phyloP scores from a whole-genome alignment of 2,888 invertebrate species.

The Sinelater perroti region DNA sequence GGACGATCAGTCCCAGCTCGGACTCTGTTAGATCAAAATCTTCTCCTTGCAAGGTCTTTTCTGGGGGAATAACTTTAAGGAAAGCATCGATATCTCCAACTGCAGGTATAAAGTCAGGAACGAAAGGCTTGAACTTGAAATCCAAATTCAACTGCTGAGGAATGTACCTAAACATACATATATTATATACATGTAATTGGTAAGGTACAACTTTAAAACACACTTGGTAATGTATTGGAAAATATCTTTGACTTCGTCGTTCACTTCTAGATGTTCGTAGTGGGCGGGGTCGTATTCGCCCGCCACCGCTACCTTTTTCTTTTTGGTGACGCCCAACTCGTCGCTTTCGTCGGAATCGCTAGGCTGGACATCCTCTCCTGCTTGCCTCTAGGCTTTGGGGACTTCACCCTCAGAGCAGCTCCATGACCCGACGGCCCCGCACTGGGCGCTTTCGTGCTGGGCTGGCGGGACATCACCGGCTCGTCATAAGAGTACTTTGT shows the following conservation, averaged over 20 bases:
- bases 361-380: slow-evolving; percentile 39
- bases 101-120: slow-evolving; percentile 96
- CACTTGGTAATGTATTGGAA: slow-evolving; percentile 93
- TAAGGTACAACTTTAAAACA: slow-evolving; percentile 31
- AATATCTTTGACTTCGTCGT: slow-evolving; percentile 87
- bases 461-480: background rate
- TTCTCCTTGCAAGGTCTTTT: slow-evolving; percentile 61
- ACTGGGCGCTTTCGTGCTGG: slow-evolving; percentile 36
- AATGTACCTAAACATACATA: slow-evolving; percentile 74
- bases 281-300: slow-evolving; percentile 83
- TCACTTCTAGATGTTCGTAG: slow-evolving; percentile 83
- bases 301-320: slow-evolving; percentile 46
- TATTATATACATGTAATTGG: background rate
- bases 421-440: slow-evolving; percentile 49
- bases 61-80: slow-evolving; percentile 89
- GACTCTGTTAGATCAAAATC: slow-evolving; percentile 48
- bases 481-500: slow-evolving; percentile 3
- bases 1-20: slow-evolving; percentile 73
- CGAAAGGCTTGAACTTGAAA: slow-evolving; percentile 90
- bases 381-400: slow-evolving; percentile 35
- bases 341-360: slow-evolving; percentile 53
- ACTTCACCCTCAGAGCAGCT: slow-evolving; percentile 41
- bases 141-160: slow-evolving; percentile 92
- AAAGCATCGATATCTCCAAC: slow-evolving; percentile 99
- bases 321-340: slow-evolving; percentile 39